phyloP scores from a whole-genome alignment of 2,797 vertebrate species.

The Sebastes minor region DNA sequence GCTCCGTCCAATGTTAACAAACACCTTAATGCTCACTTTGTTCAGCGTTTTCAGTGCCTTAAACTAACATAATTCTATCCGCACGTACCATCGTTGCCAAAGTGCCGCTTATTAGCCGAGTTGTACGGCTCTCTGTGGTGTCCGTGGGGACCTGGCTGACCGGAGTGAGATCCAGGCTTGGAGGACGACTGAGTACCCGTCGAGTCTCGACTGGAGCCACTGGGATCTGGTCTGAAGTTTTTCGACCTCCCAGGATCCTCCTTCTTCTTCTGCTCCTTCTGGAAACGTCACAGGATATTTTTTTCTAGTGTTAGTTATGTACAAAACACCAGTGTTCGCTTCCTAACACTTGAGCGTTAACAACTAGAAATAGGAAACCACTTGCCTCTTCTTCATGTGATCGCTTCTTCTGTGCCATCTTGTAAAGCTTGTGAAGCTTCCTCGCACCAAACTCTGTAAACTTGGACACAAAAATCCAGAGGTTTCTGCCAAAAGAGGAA shows the following conservation, averaged over 20 bases:
- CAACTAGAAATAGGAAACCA: not conserved
- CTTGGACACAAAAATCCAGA: slow-evolving; percentile 99
- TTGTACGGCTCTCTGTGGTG: slow-evolving; percentile 91
- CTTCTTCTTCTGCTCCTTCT: slow-evolving; percentile 95
- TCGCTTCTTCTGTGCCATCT: slow-evolving; percentile 98
- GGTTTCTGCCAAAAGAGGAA: slow-evolving; percentile 84
- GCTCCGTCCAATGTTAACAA: not conserved
- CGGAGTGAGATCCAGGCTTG: slow-evolving; percentile 81
- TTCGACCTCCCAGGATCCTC: slow-evolving; percentile 88
- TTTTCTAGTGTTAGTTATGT: not conserved
- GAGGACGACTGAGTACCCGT: slow-evolving; percentile 83
- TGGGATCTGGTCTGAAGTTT: slow-evolving; percentile 89
- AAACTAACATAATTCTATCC: not conserved
- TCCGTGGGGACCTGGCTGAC: slow-evolving; percentile 83
- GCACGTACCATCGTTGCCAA: slow-evolving; percentile 83
- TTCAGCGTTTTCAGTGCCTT: slow-evolving; percentile 16
- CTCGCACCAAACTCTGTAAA: slow-evolving; percentile 98
- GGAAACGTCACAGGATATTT: slow-evolving; percentile 20
- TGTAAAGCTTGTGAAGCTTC: slow-evolving; percentile 98
- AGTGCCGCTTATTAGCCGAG: slow-evolving; percentile 91
- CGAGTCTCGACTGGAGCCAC: slow-evolving; percentile 91
- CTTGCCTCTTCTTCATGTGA: slow-evolving; percentile 93
- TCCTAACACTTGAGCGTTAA: not conserved
- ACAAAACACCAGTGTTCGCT: not conserved
- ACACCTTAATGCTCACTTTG: not conserved